Evolutionary conservation across 2,113 vertebrate genomes (phyloP).

Genomic region (Diphyllodes magnificus): DNA sequence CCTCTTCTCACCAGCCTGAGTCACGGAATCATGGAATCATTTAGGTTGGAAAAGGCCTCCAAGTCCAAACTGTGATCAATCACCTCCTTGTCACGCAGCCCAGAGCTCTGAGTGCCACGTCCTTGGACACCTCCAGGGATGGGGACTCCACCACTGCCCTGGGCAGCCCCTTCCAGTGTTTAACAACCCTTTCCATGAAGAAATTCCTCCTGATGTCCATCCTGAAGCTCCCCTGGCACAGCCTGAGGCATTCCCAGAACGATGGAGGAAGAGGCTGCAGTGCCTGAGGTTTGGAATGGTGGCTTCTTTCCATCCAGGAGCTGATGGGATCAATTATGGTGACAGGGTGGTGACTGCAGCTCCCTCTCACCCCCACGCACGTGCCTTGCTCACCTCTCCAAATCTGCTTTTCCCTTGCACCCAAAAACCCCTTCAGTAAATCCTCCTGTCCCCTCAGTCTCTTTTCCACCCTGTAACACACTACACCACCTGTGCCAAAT

Average conservation of each 20-base stretch:
- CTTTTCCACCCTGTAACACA: background rate
- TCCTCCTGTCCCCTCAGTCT: background rate
- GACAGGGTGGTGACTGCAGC: background rate
- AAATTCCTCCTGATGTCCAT: background rate
- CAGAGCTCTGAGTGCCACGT: background rate
- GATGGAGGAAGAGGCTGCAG: background rate
- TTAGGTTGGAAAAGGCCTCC: background rate
- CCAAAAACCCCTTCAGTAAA: background rate
- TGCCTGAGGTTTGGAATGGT: background rate
- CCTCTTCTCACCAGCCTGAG: background rate
- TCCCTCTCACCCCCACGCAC: background rate
- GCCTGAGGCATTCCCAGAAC: background rate
- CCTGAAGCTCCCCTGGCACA: background rate
- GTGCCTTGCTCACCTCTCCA: background rate
- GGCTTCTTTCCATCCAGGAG: background rate
- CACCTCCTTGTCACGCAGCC: background rate
- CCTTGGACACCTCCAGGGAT: background rate
- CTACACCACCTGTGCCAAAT: background rate
- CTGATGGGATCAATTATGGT: accelerated
- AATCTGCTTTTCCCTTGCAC: background rate
- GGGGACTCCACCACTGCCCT: background rate
- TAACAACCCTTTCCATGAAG: background rate
- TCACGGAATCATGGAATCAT: background rate
- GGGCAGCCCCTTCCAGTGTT: background rate
- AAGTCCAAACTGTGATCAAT: background rate